These are phyloP conservation scores for Gopherus flavomarginatus DNA, from an alignment of 2,113 vertebrate genomes.

Conservation along the genomic window DNA sequence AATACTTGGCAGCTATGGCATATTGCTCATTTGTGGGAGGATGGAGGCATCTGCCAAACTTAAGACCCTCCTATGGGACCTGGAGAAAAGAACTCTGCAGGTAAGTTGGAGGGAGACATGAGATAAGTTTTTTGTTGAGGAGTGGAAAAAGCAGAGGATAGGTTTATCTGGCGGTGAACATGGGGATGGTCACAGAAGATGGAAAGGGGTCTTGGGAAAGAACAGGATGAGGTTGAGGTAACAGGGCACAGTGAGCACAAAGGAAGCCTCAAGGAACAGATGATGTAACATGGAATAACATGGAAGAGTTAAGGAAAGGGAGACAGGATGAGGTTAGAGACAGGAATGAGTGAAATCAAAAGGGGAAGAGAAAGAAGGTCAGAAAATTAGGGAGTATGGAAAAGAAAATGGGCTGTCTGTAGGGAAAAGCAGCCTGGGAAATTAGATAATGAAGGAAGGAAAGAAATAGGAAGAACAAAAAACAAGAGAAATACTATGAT, in stretches of 20 bases:
- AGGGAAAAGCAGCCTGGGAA: background rate
- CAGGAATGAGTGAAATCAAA: accelerated
- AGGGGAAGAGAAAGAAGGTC: accelerated
- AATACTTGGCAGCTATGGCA: accelerated
- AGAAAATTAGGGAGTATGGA: background rate
- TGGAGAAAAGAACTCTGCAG: background rate
- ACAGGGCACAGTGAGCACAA: too few relatives aligned
- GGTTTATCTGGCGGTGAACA: background rate
- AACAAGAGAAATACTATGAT: background rate
- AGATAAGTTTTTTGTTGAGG: accelerated
- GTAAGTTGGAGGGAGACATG: background rate
- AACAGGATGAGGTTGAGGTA: background rate
- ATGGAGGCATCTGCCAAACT: background rate
- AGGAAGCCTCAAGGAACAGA: too few relatives aligned
- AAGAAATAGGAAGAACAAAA: background rate
- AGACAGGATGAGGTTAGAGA: background rate
- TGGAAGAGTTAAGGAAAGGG: background rate
- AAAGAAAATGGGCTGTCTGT: background rate
- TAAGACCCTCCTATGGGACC: accelerated
- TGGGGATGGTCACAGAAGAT: background rate
- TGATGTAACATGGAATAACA: background rate
- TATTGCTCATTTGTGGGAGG: background rate
- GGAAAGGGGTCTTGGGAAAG: background rate
- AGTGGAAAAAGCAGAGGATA: background rate
- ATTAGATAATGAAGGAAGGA: background rate